A percentile compares a stretch with the other conserved stretches of the same genome.
These are phyloP conservation scores for Brenthis daphne DNA, from an alignment of 2,888 invertebrate genomes.

Conservation along the genomic window DNA sequence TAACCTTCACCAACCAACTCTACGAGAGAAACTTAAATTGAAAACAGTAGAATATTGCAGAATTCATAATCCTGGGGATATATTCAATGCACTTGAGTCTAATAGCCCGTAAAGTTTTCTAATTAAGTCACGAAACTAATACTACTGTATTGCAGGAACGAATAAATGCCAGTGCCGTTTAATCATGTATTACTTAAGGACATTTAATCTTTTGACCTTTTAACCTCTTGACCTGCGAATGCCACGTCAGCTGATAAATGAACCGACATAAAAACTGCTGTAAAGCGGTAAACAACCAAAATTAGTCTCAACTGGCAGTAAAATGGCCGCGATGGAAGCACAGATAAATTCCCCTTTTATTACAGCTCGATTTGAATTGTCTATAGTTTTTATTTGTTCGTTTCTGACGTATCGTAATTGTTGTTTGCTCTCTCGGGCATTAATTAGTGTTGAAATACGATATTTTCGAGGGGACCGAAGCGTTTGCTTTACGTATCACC, in stretches of 20 bases:
- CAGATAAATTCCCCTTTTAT: slow-evolving; percentile 57
- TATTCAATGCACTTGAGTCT: slow-evolving; percentile 3
- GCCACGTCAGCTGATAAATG: slow-evolving; percentile 37
- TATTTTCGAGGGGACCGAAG: slow-evolving; percentile 56
- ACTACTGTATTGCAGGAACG: not conserved
- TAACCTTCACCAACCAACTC: not conserved
- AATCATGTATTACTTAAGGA: not conserved
- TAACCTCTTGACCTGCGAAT: slow-evolving; percentile 29
- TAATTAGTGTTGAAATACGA: slow-evolving; percentile 75
- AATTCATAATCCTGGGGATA: slow-evolving; percentile 15
- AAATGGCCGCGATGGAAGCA: slow-evolving; percentile 55
- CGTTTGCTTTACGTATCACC: slow-evolving; percentile 41
- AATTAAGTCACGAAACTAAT: slow-evolving; percentile 17
- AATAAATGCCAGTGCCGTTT: slow-evolving; percentile 1
- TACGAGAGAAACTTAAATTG: slow-evolving; percentile 11
- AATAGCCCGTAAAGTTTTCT: slow-evolving; percentile 12
- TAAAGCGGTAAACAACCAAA: slow-evolving; percentile 60
- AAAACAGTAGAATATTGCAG: slow-evolving; percentile 16
- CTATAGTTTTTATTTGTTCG: slow-evolving; percentile 56
- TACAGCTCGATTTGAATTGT: slow-evolving; percentile 57
- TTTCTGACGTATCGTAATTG: slow-evolving; percentile 65
- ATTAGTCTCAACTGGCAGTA: slow-evolving; percentile 68
- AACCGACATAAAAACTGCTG: slow-evolving; percentile 44
- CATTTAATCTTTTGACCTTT: slow-evolving; percentile 9
- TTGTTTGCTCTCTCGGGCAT: slow-evolving; percentile 66